Percentiles rank a stretch among this genome's conserved stretches.
phyloP scores from a whole-genome alignment of 2,113 vertebrate species.

The Macroglossus sobrinus region DNA sequence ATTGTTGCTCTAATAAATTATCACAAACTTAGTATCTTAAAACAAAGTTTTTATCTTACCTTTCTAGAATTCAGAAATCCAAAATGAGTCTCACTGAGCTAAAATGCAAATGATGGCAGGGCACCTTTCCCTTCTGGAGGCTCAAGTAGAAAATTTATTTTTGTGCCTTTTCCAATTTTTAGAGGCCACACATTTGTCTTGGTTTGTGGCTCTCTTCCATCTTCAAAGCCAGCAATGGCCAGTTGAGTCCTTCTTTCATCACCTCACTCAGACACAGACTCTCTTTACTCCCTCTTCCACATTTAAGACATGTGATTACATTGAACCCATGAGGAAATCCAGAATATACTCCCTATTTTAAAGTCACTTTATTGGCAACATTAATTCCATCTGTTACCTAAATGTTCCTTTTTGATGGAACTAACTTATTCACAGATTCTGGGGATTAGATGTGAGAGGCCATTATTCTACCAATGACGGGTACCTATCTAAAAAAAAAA shows the following conservation, averaged over 20 bases:
- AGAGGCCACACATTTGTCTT: fast-evolving
- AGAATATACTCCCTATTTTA: neutral
- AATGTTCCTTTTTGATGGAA: neutral
- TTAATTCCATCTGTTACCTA: neutral
- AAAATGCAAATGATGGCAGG: neutral
- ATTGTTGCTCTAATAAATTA: neutral
- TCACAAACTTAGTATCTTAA: neutral
- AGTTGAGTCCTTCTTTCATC: no score
- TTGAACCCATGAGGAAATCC: neutral
- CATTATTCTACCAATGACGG: neutral
- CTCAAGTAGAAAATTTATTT: neutral
- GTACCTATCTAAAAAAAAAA: neutral
- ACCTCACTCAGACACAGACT: neutral
- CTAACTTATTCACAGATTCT: neutral
- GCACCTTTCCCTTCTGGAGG: neutral
- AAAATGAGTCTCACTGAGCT: neutral
- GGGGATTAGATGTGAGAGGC: neutral
- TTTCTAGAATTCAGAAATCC: neutral
- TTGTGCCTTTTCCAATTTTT: neutral
- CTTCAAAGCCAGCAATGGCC: neutral
- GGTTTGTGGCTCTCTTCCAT: fast-evolving
- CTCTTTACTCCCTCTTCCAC: neutral
- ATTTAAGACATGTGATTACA: neutral
- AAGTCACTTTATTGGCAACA: neutral
- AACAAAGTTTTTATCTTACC: neutral